phyloP scores from a whole-genome alignment of 2,888 invertebrate species.

The Pachliopta kotzebuea region DNA sequence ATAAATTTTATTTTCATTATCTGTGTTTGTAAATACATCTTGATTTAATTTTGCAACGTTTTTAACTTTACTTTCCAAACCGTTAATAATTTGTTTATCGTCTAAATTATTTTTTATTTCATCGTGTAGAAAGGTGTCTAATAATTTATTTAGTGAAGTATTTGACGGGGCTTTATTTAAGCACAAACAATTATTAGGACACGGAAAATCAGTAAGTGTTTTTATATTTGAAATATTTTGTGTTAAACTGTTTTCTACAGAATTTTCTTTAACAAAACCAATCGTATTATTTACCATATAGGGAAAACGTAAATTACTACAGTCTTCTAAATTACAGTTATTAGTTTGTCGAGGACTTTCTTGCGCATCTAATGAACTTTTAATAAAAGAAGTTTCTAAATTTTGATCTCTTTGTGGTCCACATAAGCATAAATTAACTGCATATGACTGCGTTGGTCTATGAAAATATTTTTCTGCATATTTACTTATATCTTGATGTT shows the following conservation, averaged over 20 bases:
- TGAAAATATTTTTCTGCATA: conserved; percentile 32
- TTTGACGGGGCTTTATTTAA: conserved; percentile 64
- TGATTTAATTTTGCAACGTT: conserved; percentile 26
- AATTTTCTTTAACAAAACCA: background rate
- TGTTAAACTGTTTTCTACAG: background rate
- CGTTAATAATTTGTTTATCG: conserved; percentile 6
- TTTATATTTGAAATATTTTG: conserved; percentile 1
- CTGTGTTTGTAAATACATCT: conserved; percentile 26
- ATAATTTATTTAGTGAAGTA: conserved; percentile 59
- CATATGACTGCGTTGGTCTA: conserved; percentile 45
- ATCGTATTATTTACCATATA: background rate
- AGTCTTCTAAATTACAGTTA: background rate
- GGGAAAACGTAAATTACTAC: background rate
- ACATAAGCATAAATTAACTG: conserved; percentile 65
- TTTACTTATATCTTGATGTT: conserved; percentile 29
- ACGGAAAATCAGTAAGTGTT: conserved; percentile 29
- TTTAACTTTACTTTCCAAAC: background rate
- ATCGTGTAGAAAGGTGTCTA: conserved; percentile 52
- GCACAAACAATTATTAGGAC: conserved; percentile 51
- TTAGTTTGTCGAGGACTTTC: conserved; percentile 1
- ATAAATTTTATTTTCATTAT: conserved; percentile 24
- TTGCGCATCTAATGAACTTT: conserved; percentile 5
- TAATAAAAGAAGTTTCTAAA: conserved; percentile 20
- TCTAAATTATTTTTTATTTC: conserved; percentile 35
- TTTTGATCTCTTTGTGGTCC: conserved; percentile 40